Base-by-base conservation (phyloP, 1,140 invertebrate species). In the Sinonovacula constricta region DNA sequence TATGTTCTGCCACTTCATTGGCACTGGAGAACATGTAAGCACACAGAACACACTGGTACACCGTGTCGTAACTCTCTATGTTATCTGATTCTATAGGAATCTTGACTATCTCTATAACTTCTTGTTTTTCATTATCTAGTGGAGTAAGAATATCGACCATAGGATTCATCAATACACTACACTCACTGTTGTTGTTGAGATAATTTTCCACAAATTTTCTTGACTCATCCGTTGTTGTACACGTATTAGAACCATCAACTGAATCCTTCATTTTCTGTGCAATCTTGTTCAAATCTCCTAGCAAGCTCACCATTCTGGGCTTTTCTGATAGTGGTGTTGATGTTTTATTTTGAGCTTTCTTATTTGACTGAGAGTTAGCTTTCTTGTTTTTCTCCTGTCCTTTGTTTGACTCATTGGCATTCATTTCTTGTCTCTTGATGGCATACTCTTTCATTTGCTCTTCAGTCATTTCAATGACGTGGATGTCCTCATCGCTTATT, bases 401-500 rank as follows among this genome's bases (percentile, higher is more conserved):
- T 45, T 45, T 45, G 7, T 45, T 45, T 10, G 39, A 7, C 39
- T 45, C 7, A 45, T 45, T 45, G 7, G 39, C 7, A 10, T 45
- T 45, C 39, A 45, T 45, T 45, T 45, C 18, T 45, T 10, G 39
- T 45, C 18, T 45, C 39, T 45, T 45, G 7, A 10, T 45, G 18
- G 39, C 39, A 45, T 45, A 45, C 39, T 45, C 33, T 24, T 67
- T 30, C 22, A 28, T 53, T 26, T 76, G 39, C 24, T 78, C 75
- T 18, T 68, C 33, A 3, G 75, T 28, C 2, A 78, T 30, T 36
- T 78, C 75, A 7, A 78, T 69, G 4, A 78, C 75, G 31, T 78
- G 36, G 18, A 78, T 65, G 30, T 78, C 65, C 2, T 36, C 56
- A 53, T 69, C 28, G 14, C 36, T 59, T 18, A 63, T 36, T 26